Evolutionary conservation across 2,888 invertebrate species (phyloP).

Genomic region (Scaptomyza polygonia): DNA sequence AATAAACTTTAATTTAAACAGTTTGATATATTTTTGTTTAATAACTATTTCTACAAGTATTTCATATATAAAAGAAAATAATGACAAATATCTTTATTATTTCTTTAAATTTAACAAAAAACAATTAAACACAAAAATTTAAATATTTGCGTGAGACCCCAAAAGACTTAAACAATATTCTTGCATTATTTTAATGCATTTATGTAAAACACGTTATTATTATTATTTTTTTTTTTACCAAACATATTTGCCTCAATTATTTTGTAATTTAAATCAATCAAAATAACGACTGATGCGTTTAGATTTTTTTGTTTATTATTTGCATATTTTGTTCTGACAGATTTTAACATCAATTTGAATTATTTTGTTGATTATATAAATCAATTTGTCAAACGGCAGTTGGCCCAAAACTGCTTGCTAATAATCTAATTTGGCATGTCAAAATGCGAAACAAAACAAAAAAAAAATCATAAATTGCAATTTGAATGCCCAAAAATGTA

Average conservation of each 20-base stretch:
- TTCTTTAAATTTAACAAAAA: no score
- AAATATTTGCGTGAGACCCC: no score
- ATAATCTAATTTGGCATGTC: conserved; percentile 3
- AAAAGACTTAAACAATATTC: no score
- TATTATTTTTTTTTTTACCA: not conserved
- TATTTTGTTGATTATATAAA: not conserved
- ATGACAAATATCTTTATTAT: no score
- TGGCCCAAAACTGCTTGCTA: not conserved
- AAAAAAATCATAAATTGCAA: conserved; percentile 46
- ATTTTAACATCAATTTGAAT: conserved; percentile 1
- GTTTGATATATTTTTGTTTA: no score
- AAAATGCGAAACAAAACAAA: conserved; percentile 23
- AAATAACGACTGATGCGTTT: not conserved
- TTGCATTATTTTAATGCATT: no score
- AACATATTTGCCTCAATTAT: not conserved
- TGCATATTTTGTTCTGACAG: not conserved
- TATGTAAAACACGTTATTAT: not conserved
- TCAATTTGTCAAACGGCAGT: not conserved
- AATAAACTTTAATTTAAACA: no score
- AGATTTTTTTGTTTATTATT: not conserved
- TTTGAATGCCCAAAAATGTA: conserved; percentile 37
- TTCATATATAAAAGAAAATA: no score
- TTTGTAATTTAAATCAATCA: not conserved
- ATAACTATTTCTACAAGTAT: no score
- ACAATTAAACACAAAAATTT: no score